phyloP scores from a whole-genome alignment of 2,888 invertebrate genomes.

The Drosophila prostipennis region DNA sequence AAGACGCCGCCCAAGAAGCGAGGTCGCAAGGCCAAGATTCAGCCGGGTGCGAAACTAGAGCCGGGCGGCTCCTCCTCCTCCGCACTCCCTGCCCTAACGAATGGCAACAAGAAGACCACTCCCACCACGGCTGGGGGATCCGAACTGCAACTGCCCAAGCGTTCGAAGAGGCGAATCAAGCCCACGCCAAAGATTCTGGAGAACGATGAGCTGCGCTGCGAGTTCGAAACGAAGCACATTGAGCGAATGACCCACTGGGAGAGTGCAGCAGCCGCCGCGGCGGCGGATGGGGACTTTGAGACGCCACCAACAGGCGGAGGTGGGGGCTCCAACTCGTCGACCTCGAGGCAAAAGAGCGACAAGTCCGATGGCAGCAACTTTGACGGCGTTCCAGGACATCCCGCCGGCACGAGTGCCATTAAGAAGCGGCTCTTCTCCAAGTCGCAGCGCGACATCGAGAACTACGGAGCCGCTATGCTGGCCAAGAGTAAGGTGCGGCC shows the following conservation, averaged over 20 bases:
- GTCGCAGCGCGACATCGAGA: slow-evolving; percentile 64
- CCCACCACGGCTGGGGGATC: background rate
- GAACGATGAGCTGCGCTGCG: slow-evolving; percentile 87
- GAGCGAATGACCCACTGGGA: slow-evolving; percentile 85
- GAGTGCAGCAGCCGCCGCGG: slow-evolving; percentile 38
- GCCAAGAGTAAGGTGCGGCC: slow-evolving; percentile 62
- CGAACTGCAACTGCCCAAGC: slow-evolving; percentile 77
- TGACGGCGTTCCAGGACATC: slow-evolving; percentile 51
- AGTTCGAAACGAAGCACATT: slow-evolving; percentile 86
- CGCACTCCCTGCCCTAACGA: slow-evolving; percentile 35
- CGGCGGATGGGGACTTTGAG: slow-evolving; percentile 44
- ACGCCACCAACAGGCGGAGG: slow-evolving; percentile 66
- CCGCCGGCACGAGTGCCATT: slow-evolving; percentile 68
- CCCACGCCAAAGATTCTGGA: slow-evolving; percentile 89
- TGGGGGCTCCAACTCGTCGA: slow-evolving; percentile 51
- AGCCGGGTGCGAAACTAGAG: slow-evolving; percentile 14
- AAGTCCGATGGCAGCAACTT: slow-evolving; percentile 72
- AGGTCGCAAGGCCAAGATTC: slow-evolving; percentile 82
- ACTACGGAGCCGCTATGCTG: slow-evolving; percentile 58
- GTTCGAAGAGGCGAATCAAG: slow-evolving; percentile 87
- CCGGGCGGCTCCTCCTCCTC: slow-evolving; percentile 22
- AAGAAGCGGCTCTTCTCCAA: slow-evolving; percentile 80
- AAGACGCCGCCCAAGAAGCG: slow-evolving; percentile 83
- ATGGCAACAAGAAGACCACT: slow-evolving; percentile 52
- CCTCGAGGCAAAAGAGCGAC: slow-evolving; percentile 72